Conservation (phyloP, 1,140 invertebrate genomes). For the Zaprionus ornatus region DNA sequence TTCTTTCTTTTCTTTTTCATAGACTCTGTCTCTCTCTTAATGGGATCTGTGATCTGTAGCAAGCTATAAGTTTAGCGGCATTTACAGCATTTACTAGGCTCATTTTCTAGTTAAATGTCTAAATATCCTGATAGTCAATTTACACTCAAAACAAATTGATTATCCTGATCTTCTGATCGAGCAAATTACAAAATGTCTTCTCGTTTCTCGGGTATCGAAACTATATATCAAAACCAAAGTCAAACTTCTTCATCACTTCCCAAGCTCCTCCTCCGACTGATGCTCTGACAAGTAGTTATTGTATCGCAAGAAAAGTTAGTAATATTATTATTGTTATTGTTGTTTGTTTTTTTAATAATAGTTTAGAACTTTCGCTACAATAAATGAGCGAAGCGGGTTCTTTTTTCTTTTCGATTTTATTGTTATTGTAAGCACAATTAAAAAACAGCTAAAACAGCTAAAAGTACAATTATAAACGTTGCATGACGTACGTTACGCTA, state of each 20-base stretch:
- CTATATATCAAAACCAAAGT: not conserved
- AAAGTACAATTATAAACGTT: conserved; percentile 36
- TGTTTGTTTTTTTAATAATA: not conserved
- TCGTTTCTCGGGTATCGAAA: not conserved
- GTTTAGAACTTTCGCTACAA: conserved; percentile 4
- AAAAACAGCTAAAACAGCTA: conserved; percentile 48
- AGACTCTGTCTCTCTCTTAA: not conserved
- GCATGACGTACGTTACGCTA: not conserved
- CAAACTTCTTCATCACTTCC: not conserved
- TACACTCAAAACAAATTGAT: conserved; percentile 1
- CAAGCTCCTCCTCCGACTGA: not conserved
- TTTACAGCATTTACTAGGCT: not conserved
- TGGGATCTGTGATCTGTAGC: not conserved
- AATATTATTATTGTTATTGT: conserved; percentile 7
- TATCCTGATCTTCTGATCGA: not conserved
- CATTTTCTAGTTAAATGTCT: not conserved
- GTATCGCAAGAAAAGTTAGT: conserved; percentile 5
- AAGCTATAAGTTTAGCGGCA: not conserved
- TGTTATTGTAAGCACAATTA: conserved; percentile 40
- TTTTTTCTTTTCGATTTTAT: conserved; percentile 8
- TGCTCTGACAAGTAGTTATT: conserved; percentile 6
- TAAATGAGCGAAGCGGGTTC: conserved; percentile 1
- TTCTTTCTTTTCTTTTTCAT: not conserved
- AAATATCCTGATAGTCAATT: conserved; percentile 5
- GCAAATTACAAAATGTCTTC: not conserved